Evolutionary conservation across 1,140 invertebrate species (phyloP), one percentile per base, ranked within the genome.

Genomic region (Eufriesea mexicana): DNA sequence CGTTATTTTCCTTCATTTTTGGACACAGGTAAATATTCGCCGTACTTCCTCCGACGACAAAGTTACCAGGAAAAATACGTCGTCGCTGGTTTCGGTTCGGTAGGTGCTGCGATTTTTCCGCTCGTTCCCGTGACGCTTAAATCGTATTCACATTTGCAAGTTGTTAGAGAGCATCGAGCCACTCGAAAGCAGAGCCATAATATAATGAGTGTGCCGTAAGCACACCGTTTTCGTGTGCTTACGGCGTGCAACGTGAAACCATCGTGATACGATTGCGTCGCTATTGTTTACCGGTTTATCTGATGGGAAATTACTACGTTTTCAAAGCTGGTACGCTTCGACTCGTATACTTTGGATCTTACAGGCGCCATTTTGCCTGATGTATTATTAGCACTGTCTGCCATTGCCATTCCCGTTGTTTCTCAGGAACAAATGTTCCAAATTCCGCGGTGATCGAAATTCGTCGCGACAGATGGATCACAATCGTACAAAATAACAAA

Each of bases 251-350:
- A 79, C 42, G 25, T 35, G 68, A 73, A 73, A 64, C 16, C 25
- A 45, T 14, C 42, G 12, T 76, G 72, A 81, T 76, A 75, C 79
- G 61, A 81, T 81, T 81, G 70, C 35, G 9, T 57, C 16, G 57
- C 35, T 54, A 80, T 54, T 80, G 71, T 81, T 49, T 76, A 57
- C 51, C 62, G 25, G 14, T 25, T 54, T 47, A 55, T 75, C n/a
- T n/a, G 18, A 0, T 67, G 51, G 42, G n/a, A 73, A 75, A 81
- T 81, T 51, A 49, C 66, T 28, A 35, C 20, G 23, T 18, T 47
- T 23, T 54, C 20, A 45, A 47, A 45, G 54, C 57, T 66, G 55
- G 74, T 75, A 57, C 72, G 35, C 1, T 64, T 28, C 55, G 16
- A 18, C 49, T 74, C 14, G n/a, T 70, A 6, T 23, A 42, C 9